Percentiles rank a stretch among this genome's conserved stretches.
Evolutionary conservation across 2,113 vertebrate species (phyloP).

Genomic region (Actenoides lindsayi): DNA sequence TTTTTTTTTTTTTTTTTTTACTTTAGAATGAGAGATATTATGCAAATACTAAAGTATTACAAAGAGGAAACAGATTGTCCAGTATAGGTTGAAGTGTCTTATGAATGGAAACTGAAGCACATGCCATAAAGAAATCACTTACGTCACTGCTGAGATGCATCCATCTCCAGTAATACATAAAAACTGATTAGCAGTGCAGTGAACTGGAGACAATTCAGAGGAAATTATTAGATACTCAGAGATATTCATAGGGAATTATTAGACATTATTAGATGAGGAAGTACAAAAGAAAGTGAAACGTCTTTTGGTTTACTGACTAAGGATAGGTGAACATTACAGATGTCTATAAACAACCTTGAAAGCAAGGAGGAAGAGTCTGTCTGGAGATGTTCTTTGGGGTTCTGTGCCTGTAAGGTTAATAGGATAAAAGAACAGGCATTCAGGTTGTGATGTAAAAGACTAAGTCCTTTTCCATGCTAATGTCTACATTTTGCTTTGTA

Average conservation of each 20-base stretch:
- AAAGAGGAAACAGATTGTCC: not conserved
- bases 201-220: not conserved
- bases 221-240: not conserved
- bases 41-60: not conserved
- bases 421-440: not conserved
- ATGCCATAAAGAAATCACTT: not conserved
- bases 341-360: not conserved
- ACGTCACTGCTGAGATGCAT: not conserved
- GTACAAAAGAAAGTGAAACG: not conserved
- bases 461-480: not conserved
- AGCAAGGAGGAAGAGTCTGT: not conserved
- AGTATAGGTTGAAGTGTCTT: not conserved
- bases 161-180: not conserved
- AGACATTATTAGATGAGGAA: not conserved
- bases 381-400: not conserved
- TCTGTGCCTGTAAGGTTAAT: not conserved
- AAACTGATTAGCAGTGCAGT: slow-evolving; percentile 19
- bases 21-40: not conserved
- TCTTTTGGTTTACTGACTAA: not conserved
- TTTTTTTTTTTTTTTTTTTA: not conserved
- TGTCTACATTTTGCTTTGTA: not conserved
- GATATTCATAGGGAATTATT: too few species aligned
- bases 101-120: slow-evolving; percentile 9
- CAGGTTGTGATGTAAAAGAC: not conserved
- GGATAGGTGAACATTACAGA: not conserved